These are phyloP conservation scores for Peromyscus californicus DNA, from an alignment of 2,113 vertebrate species.

Conservation along the genomic window DNA sequence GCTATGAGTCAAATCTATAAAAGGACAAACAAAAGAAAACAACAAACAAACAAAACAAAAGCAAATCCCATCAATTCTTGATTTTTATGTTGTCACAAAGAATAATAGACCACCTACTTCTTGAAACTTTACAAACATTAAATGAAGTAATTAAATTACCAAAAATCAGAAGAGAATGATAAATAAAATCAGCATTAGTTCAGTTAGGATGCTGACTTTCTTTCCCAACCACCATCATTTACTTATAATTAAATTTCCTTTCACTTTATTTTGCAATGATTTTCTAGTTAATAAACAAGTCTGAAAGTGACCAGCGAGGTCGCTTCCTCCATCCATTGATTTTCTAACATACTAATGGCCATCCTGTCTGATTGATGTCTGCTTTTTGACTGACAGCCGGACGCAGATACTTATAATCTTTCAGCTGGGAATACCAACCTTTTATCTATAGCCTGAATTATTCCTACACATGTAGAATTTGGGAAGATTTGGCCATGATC, in stretches of 20 bases:
- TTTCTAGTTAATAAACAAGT: neutral
- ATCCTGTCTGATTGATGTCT: neutral
- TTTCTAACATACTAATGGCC: neutral
- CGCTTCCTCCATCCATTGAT: neutral
- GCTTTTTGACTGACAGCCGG: neutral
- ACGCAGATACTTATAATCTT: neutral
- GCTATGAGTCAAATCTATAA: neutral
- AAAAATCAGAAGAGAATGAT: constrained; percentile 54
- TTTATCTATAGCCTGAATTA: neutral
- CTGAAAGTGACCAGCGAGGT: neutral
- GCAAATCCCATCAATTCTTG: neutral
- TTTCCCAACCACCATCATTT: neutral
- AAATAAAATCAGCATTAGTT: neutral
- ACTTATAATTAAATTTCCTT: constrained; percentile 35
- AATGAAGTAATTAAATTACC: constrained; percentile 25
- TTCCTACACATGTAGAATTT: neutral
- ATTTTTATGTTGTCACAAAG: constrained; percentile 17
- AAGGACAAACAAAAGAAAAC: neutral
- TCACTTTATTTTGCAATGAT: neutral
- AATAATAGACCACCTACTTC: neutral
- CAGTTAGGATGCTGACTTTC: neutral
- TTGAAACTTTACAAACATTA: constrained; percentile 17
- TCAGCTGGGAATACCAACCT: constrained; percentile 6
- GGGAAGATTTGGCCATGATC: neutral
- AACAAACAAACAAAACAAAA: neutral